These are phyloP conservation scores for Synchiropus splendidus DNA, from an alignment of 2,113 vertebrate genomes.

Conservation along the genomic window DNA sequence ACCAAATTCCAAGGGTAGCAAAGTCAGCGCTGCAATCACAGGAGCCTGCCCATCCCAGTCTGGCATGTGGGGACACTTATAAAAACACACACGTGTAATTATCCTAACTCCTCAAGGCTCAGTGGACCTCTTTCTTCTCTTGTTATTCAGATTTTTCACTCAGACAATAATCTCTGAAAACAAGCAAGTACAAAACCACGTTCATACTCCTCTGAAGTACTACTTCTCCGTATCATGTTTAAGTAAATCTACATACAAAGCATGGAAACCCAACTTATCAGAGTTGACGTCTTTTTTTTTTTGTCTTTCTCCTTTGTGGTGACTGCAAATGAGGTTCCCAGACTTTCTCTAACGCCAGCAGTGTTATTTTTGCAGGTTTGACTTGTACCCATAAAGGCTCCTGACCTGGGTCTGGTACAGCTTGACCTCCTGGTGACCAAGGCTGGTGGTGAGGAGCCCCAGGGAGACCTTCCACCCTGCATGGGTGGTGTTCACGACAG, in stretches of 20 bases:
- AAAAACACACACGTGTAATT: conserved; percentile 3
- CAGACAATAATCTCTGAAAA: conserved; percentile 10
- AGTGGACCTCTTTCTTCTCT: too few relatives aligned
- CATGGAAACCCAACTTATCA: too few relatives aligned
- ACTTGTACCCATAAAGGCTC: conserved; percentile 15
- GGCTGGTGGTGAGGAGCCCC: conserved; percentile 17
- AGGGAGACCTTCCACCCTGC: conserved; percentile 19
- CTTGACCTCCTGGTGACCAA: conserved; percentile 36
- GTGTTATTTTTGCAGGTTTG: conserved; percentile 35
- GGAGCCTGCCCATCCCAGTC: conserved; percentile 7
- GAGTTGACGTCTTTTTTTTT: too few relatives aligned
- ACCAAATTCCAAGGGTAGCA: conserved; percentile 3
- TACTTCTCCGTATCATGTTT: neutral
- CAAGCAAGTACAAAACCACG: neutral
- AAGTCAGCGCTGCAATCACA: conserved; percentile 5
- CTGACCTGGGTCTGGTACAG: conserved; percentile 33
- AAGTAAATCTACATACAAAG: conserved; percentile 5
- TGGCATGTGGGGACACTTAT: conserved; percentile 1
- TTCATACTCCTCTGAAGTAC: too few relatives aligned
- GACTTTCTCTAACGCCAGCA: conserved; percentile 13
- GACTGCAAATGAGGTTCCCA: conserved; percentile 15
- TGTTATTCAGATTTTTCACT: neutral
- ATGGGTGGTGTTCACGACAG: conserved; percentile 14
- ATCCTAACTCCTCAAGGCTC: neutral
- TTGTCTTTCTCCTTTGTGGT: conserved; percentile 17